phyloP scores from a whole-genome alignment of 2,113 vertebrate species.

The Pollimyrus isidori region DNA sequence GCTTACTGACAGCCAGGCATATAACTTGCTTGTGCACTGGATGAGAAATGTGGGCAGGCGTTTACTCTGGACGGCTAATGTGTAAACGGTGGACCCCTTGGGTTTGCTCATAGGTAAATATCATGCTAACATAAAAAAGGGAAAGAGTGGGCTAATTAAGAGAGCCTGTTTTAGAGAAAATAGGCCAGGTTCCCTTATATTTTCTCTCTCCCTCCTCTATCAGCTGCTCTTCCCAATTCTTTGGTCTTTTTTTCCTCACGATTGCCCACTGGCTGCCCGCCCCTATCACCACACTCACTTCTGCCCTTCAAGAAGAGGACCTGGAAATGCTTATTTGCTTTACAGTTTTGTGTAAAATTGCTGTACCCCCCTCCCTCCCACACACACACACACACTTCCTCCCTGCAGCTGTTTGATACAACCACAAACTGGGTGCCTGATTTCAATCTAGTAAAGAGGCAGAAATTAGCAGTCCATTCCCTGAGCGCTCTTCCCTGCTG shows the following conservation, averaged over 20 bases:
- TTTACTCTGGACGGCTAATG: slow-evolving; percentile 2
- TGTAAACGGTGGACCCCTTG: background rate
- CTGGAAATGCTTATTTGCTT: background rate
- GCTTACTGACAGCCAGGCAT: background rate
- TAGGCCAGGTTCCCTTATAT: background rate
- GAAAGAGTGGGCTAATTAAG: background rate
- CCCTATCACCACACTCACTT: background rate
- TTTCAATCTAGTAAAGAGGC: background rate
- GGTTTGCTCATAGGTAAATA: background rate
- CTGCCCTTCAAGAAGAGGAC: background rate
- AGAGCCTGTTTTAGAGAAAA: background rate
- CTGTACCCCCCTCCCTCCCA: background rate
- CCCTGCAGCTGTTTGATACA: background rate
- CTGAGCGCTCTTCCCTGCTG: background rate
- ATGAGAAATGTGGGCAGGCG: background rate
- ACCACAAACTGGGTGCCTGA: background rate
- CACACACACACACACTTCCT: background rate
- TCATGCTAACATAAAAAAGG: background rate
- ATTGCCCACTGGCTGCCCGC: background rate
- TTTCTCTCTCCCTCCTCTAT: background rate
- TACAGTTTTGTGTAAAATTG: background rate
- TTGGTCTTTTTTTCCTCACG: background rate
- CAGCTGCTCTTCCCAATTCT: background rate
- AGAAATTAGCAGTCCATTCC: background rate
- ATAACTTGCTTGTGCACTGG: background rate